A percentile compares a stretch with the other conserved stretches of the same genome.
Conservation (phyloP, 1,140 invertebrate genomes). For the Cyclargus thomasi region DNA sequence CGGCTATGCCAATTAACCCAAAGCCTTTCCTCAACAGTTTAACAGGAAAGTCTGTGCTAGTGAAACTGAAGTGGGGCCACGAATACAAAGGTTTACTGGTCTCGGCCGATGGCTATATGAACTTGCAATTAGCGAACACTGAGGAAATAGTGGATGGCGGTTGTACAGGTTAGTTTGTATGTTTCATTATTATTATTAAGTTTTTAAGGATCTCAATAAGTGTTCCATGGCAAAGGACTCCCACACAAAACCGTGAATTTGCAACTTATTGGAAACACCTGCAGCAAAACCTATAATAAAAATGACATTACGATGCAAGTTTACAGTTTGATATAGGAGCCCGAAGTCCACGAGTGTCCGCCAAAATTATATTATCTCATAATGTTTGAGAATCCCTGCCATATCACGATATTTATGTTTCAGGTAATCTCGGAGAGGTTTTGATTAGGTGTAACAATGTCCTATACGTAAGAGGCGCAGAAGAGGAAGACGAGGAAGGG, state of each 20-base stretch:
- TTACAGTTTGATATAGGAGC: too few relatives aligned
- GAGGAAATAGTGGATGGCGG: slow-evolving; percentile 97
- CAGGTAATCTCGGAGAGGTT: slow-evolving; percentile 96
- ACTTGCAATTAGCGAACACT: slow-evolving; percentile 98
- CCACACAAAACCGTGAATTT: too few relatives aligned
- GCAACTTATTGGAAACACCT: too few relatives aligned
- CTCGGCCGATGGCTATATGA: slow-evolving; percentile 99
- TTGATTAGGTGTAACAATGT: slow-evolving; percentile 99
- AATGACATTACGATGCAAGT: too few relatives aligned
- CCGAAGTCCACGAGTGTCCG: too few relatives aligned
- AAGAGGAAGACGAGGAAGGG: slow-evolving; percentile 98
- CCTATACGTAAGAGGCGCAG: slow-evolving; percentile 95
- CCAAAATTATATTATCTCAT: too few relatives aligned
- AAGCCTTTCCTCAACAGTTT: slow-evolving; percentile 99
- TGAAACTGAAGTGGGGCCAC: slow-evolving; percentile 99
- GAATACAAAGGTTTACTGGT: slow-evolving; percentile 99
- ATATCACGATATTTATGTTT: slow-evolving; percentile 32
- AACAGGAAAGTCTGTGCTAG: slow-evolving; percentile 97
- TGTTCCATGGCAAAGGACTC: too few relatives aligned
- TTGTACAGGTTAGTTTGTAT: slow-evolving; percentile 79
- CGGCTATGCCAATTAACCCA: slow-evolving; percentile 97
- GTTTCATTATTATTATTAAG: too few relatives aligned
- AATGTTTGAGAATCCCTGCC: too few relatives aligned
- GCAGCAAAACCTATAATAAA: too few relatives aligned
- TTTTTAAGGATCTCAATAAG: too few relatives aligned